Percentiles rank a stretch among this genome's conserved stretches.
phyloP scores from a whole-genome alignment of 2,888 invertebrate genomes.

The Pediacus dermestoides region DNA sequence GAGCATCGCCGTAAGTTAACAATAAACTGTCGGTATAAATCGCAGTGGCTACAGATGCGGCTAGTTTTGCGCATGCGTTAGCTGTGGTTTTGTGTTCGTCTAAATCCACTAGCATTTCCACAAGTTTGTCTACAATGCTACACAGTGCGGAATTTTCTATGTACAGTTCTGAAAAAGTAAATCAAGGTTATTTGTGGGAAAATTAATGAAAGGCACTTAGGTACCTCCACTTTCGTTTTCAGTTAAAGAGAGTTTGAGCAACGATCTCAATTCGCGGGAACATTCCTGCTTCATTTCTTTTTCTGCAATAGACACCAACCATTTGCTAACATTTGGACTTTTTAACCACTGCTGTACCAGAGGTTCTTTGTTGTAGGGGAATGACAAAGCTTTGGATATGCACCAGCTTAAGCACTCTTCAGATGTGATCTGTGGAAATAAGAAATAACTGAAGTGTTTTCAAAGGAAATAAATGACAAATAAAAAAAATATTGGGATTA shows the following conservation, averaged over 20 bases:
- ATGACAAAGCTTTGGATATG: conserved; percentile 47
- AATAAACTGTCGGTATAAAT: conserved; percentile 51
- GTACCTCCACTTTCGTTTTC: conserved; percentile 49
- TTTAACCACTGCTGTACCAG: conserved; percentile 52
- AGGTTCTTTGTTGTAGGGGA: conserved; percentile 47
- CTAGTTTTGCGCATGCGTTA: conserved; percentile 54
- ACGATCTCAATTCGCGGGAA: conserved; percentile 38
- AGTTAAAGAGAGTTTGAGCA: conserved; percentile 44
- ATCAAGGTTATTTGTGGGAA: neutral
- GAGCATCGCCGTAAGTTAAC: conserved; percentile 44
- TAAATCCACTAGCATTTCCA: conserved; percentile 40
- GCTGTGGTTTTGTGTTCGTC: conserved; percentile 39
- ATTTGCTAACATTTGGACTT: conserved; percentile 46
- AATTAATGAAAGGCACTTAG: conserved; percentile 4
- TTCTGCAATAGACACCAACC: conserved; percentile 46
- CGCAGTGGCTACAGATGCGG: conserved; percentile 53
- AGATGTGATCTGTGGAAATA: no score
- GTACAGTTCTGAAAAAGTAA: conserved; percentile 46
- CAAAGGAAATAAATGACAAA: no score
- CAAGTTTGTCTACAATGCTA: conserved; percentile 48
- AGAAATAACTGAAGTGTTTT: no score
- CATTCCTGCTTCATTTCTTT: conserved; percentile 40
- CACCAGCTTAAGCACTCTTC: conserved; percentile 50
- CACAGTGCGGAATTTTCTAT: conserved; percentile 46
- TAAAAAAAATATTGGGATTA: conserved; percentile 7